phyloP scores from a whole-genome alignment of 2,888 invertebrate genomes.

The Mythimna loreyi region DNA sequence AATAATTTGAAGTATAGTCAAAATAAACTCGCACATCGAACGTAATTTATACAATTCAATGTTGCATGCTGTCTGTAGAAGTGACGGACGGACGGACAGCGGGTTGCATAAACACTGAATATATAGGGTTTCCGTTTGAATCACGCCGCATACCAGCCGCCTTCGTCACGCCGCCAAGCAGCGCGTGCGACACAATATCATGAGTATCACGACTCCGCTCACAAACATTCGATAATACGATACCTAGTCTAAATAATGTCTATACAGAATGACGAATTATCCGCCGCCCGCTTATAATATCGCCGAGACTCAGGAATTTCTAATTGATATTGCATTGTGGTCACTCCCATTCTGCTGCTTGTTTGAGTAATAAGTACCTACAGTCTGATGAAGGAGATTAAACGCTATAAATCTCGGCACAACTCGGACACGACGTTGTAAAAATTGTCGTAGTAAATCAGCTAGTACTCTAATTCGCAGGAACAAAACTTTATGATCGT shows the following conservation, averaged over 20 bases:
- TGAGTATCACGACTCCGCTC: conserved; percentile 80
- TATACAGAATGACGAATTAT: conserved; percentile 78
- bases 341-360: conserved; percentile 74
- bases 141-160: conserved; percentile 88
- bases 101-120: conserved; percentile 88
- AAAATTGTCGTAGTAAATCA: conserved; percentile 72
- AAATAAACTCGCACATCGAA: conserved; percentile 68
- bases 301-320: conserved; percentile 73
- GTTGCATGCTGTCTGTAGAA: conserved; percentile 78
- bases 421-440: conserved; percentile 46
- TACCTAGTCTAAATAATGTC: conserved; percentile 77
- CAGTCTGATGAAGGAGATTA: conserved; percentile 72
- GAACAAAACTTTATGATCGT: conserved; percentile 69
- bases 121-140: conserved; percentile 90
- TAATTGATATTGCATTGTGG: conserved; percentile 80
- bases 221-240: conserved; percentile 77
- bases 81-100: conserved; percentile 83
- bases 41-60: conserved; percentile 72
- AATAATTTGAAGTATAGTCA: conserved; percentile 50
- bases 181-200: conserved; percentile 85
- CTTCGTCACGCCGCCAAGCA: conserved; percentile 85
- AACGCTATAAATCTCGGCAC: conserved; percentile 68
- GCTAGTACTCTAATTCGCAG: conserved; percentile 60
- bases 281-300: conserved; percentile 65
- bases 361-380: conserved; percentile 72